Evolutionary conservation across 2,888 invertebrate species (phyloP).

Genomic region (Gerris lacustris): DNA sequence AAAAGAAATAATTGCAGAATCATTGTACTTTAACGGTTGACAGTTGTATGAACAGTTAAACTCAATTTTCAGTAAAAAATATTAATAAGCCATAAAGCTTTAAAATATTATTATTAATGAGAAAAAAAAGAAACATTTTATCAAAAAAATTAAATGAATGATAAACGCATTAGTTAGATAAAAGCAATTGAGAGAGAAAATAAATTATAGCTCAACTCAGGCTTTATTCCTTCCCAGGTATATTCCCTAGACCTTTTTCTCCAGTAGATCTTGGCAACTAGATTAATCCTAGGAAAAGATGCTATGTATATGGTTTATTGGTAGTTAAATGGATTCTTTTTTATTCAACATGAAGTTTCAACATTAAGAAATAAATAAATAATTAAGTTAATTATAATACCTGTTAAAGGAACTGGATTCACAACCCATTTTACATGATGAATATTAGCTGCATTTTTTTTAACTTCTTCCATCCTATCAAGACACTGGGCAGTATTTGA

Average conservation of each 20-base stretch:
- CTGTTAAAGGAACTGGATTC: slow-evolving; percentile 41
- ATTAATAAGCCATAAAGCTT: not conserved
- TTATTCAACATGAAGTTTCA: too few relatives aligned
- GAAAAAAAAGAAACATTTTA: not conserved
- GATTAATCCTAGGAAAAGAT: too few relatives aligned
- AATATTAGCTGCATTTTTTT: slow-evolving; percentile 63
- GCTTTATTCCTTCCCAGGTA: too few relatives aligned
- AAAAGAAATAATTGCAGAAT: too few relatives aligned
- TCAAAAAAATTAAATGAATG: not conserved
- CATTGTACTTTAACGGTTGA: not conserved
- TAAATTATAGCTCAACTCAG: too few relatives aligned
- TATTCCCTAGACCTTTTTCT: too few relatives aligned
- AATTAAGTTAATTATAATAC: slow-evolving; percentile 21
- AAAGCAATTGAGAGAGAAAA: too few relatives aligned
- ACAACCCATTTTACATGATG: slow-evolving; percentile 62
- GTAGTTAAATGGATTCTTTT: too few relatives aligned
- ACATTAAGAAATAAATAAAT: too few relatives aligned
- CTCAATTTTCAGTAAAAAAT: not conserved
- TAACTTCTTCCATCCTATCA: slow-evolving; percentile 77
- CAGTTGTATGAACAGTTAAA: not conserved
- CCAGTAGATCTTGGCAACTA: too few relatives aligned
- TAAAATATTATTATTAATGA: not conserved
- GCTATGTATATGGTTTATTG: too few relatives aligned
- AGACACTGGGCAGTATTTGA: slow-evolving; percentile 80
- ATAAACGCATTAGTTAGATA: not conserved